Base-by-base conservation (phyloP, 2,888 invertebrate species). In the Chelonus formosanus region DNA sequence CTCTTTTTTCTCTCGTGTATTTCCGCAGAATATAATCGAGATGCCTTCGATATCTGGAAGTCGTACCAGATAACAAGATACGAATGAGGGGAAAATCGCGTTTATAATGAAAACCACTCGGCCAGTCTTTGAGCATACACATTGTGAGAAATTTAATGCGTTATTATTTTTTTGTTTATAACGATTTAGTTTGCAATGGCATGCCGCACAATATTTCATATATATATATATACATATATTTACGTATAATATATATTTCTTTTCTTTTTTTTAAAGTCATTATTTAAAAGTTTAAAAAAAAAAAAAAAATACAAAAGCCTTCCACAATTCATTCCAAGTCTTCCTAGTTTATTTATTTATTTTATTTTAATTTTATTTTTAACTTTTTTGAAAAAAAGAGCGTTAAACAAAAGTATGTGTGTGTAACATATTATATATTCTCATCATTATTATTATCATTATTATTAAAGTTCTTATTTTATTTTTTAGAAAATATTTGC, bases 131-230 rank as follows among this genome's bases (percentile, higher is more conserved):
- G 53, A 65, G 47, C 54, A 59, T 59, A 59, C 48, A 47, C 47
- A 65, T 59, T 45, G 50, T 59, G 36, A 59, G 45, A 53, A 34
- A 65, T 53, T 45, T 53, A 40, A 57, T 63, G 57, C 47, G 48
- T 43, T 56, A 31, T 64, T 32, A 45, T 52, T 58, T 52, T 65
- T 50, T 57, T 48, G 32, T 48, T 56, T 52, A 5, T 43, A 45
- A 58, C n/a, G 65, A 70, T 67, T 69, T 71, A 70, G 66, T 75
- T 77, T 74, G 75, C 77, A 76, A 76, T 74, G 69, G 75, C 78
- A 78, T 78, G 78, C 70, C 64, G 65, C 68, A 71, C 63, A 57
- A 48, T 63, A 55, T 36, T 44, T 47, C n/a, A 45, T 3, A 35
- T 44, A 36, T 50, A 43, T 43, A 20, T 20, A 20, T 20, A 20